These are phyloP conservation scores for Coracopsis vasa DNA, from an alignment of 2,113 vertebrate species.

Conservation along the genomic window DNA sequence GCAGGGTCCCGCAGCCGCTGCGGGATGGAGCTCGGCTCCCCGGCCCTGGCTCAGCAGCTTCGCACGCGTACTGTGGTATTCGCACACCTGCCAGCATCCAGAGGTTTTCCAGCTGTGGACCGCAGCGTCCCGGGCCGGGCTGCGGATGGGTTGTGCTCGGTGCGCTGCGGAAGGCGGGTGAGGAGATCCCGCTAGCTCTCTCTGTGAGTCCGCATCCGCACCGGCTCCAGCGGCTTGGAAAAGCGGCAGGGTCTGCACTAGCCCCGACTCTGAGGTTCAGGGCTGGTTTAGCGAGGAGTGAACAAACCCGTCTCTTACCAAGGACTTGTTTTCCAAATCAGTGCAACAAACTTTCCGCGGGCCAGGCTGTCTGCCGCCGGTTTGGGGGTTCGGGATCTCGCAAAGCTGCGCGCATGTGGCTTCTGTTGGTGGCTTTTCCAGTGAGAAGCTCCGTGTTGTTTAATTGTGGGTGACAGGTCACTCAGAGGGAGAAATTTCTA, in stretches of 20 bases:
- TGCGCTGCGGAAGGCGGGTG: neutral
- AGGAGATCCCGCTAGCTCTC: neutral
- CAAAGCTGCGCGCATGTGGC: neutral
- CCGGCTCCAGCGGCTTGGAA: neutral
- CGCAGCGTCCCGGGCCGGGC: neutral
- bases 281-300: neutral
- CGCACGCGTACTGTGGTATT: neutral
- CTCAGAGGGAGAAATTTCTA: neutral
- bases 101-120: neutral
- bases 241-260: neutral
- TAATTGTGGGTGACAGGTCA: neutral
- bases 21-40: neutral
- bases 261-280: neutral
- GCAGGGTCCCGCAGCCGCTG: neutral
- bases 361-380: neutral
- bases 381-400: neutral
- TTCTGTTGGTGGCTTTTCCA: neutral
- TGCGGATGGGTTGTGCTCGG: neutral
- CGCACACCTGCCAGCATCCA: neutral
- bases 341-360: neutral
- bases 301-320: neutral
- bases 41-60: neutral
- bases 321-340: neutral
- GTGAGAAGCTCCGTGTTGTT: neutral
- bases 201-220: neutral